Percentiles rank a stretch among this genome's conserved stretches.
These are phyloP conservation scores for Oreocharis arfaki DNA, from an alignment of 2,113 vertebrate species.

Conservation along the genomic window DNA sequence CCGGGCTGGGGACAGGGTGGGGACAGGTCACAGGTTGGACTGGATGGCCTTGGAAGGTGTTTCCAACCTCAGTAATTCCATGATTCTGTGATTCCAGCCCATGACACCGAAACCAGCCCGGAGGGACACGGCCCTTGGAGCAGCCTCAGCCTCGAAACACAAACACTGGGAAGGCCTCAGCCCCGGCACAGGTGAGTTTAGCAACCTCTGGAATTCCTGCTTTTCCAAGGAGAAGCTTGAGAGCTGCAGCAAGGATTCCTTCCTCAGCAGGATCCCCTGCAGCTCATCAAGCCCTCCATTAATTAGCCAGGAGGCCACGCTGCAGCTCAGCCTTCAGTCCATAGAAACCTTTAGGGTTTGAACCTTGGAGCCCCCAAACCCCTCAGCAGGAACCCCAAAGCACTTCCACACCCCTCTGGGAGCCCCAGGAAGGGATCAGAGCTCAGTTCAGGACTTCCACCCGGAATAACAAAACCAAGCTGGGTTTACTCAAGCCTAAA, in stretches of 20 bases:
- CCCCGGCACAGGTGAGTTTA: rapidly evolving
- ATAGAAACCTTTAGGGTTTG: neutral
- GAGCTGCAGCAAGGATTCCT: neutral
- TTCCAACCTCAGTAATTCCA: neutral
- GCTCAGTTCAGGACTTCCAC: neutral
- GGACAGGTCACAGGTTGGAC: neutral
- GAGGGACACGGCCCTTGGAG: neutral
- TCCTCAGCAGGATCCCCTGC: neutral
- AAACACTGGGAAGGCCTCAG: neutral
- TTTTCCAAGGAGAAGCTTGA: neutral
- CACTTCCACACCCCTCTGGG: neutral
- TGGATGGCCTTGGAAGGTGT: neutral
- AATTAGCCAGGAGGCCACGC: neutral
- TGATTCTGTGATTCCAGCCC: neutral
- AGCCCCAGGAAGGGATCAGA: neutral
- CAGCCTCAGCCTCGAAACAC: neutral
- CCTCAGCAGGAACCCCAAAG: neutral
- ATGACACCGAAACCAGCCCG: neutral
- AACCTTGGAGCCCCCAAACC: neutral
- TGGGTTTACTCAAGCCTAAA: neutral
- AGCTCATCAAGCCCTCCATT: neutral
- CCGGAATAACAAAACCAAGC: neutral
- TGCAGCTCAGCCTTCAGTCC: neutral
- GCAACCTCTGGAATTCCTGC: neutral
- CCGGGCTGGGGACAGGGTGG: neutral